These are phyloP conservation scores for Dasypogon diadema DNA, from an alignment of 2,888 invertebrate species.

Conservation along the genomic window DNA sequence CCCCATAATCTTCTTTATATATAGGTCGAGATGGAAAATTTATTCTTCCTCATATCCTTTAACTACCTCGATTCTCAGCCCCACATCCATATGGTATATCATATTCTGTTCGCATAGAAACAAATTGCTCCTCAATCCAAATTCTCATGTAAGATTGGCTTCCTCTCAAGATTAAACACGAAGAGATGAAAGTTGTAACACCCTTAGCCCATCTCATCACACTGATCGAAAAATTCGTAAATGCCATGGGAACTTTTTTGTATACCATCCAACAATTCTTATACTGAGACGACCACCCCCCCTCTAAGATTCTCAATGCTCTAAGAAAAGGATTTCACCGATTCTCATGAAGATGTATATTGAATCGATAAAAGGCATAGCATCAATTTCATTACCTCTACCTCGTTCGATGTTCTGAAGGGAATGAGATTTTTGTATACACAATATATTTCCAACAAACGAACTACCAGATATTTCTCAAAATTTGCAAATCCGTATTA, in stretches of 20 bases:
- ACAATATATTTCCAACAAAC: background rate
- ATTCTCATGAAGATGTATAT: background rate
- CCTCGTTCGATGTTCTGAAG: background rate
- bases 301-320: background rate
- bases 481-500: too few relatives aligned
- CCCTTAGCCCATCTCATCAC: background rate
- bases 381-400: conserved; percentile 4
- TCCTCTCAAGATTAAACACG: background rate
- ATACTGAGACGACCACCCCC: background rate
- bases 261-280: background rate
- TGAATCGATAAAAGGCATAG: background rate
- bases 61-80: background rate
- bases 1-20: background rate
- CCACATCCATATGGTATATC: background rate
- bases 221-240: background rate
- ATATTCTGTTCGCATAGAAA: background rate
- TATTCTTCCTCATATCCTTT: background rate
- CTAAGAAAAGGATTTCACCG: background rate
- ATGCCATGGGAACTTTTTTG: background rate
- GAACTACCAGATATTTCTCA: too few relatives aligned
- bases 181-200: conserved; percentile 3
- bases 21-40: background rate
- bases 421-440: background rate
- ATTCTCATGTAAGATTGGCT: background rate
- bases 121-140: conserved; percentile 1